Base-by-base conservation (phyloP, 2,113 vertebrate species). In the Pachypanchax playfairii region DNA sequence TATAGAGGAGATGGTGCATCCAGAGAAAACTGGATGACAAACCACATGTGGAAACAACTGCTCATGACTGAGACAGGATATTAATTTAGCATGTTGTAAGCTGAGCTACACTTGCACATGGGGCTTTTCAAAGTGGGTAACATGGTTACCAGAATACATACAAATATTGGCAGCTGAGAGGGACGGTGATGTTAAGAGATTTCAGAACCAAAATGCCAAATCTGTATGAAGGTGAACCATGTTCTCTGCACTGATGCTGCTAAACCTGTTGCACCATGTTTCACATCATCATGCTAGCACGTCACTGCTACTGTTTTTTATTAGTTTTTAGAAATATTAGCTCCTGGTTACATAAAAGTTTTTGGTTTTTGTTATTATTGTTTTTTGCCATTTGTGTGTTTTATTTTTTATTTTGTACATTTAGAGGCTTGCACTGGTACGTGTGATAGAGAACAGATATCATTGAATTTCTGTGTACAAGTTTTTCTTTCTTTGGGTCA, bases 391-490 rank as follows among this genome's bases (percentile, higher is more conserved):
- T 53, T 55, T 70, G 33, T 54, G 26, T 77, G n/a, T 75, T 73
- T 46, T 72, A 78, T 85, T 75, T 66, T 65, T 69, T 68, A 81
- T 86, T 73, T 64, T 69, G 68, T 83, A 86, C 89, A 50, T 71
- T 73, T 71, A 77, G 72, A 94, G 84, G 91, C 91, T 93, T 95
- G 88, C 80, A 73, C 91, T 93, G 90, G 93, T 85, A 87, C 79
- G 93, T 90, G 92, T 91, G 93, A 94, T 94, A 94, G 94, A 97
- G 94, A 96, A 95, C 94, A 96, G 94, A 96, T 93, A 95, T 96
- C 94, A 96, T 95, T 82, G 94, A 96, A 96, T 98, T 96, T 97
- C 94, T 97, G 95, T 97, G 95, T 96, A 95, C 79, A 82, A 92
- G 86, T 85, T 87, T 86, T 79, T 77, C 36, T 39, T 84, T 61